Evolutionary conservation across 2,888 invertebrate genomes (phyloP), one percentile per base, ranked within the genome.

Genomic region (Sarcophaga caerulescens): DNA sequence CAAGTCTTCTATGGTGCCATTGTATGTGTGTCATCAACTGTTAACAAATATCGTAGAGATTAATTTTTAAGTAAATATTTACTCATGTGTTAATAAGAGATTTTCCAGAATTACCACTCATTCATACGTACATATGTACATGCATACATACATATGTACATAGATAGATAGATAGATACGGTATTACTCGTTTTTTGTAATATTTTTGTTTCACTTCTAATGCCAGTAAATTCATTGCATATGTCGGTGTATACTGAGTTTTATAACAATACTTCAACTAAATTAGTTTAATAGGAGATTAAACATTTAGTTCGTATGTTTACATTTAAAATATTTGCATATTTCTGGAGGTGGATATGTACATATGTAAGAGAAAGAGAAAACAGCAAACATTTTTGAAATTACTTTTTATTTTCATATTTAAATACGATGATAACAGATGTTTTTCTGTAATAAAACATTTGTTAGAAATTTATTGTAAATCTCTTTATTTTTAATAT

Each of bases 51-150:
- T 78, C 69, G 23, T 44, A 12, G 63, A 70, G 70, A 71, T 79
- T 79, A 79, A 79, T 71, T 63, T 63, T 44, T 57, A 79, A 57
- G 35, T 63, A 59, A 79, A 79, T 79, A 59, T 78, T 78, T 78
- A 70, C 70, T 52, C 52, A 63, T 78, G 68, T 66, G 65, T 57
- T 65, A 63, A 75, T 66, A 14, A 5, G 66, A 57, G 59, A 76
- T 76, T 76, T 66, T 35, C 14, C 23, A 63, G 5, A 23, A 14
- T 63, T 60, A n/a, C 3, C 12, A 60, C 60, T 11, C 21, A 21
- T 8, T 21, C 21, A 3, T 11, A 21, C 21, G 6, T 17, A 5
- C 25, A 23, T 11, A 65, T 5, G 57, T 44, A 59, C 19, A 35
- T 11, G 4, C 0, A 4, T 35, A 35, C 35, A 70, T 44, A 59